Evolutionary conservation across 2,113 vertebrate species (phyloP).

Genomic region (Xenopus laevis): DNA sequence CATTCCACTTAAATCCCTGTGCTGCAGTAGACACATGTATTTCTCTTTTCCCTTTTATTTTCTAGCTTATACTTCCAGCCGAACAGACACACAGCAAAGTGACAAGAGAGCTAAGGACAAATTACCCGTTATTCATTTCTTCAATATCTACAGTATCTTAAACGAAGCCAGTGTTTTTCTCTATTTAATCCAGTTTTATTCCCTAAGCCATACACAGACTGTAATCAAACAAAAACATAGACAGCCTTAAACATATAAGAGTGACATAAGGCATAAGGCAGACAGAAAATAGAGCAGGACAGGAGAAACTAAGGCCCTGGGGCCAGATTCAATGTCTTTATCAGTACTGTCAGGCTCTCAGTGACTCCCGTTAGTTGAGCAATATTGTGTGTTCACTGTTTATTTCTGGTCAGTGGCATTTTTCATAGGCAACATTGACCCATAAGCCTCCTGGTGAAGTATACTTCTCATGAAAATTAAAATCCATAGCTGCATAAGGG

Average conservation of each 20-base stretch:
- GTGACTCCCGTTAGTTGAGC: no score
- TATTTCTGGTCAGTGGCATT: no score
- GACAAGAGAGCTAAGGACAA: conserved; percentile 1
- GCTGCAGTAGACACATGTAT: background rate
- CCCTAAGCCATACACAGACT: background rate
- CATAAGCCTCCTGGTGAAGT: no score
- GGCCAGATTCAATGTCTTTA: background rate
- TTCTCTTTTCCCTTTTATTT: background rate
- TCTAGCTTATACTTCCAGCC: background rate
- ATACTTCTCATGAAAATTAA: no score
- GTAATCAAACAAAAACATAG: background rate
- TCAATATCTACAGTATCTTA: background rate
- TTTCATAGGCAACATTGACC: no score
- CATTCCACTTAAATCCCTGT: conserved; percentile 11
- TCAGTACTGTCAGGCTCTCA: no score
- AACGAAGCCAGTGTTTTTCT: conserved; percentile 1
- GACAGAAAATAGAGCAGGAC: background rate
- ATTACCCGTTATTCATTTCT: background rate
- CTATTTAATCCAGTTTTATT: conserved; percentile 1
- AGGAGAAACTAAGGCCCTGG: background rate
- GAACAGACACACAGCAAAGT: background rate
- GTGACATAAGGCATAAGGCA: background rate
- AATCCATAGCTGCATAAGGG: no score
- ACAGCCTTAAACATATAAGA: background rate
- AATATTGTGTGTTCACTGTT: no score